These are phyloP conservation scores for Montipora sp. DNA, from an alignment of 64 coral and sea anemone genomes.

Conservation along the genomic window DNA sequence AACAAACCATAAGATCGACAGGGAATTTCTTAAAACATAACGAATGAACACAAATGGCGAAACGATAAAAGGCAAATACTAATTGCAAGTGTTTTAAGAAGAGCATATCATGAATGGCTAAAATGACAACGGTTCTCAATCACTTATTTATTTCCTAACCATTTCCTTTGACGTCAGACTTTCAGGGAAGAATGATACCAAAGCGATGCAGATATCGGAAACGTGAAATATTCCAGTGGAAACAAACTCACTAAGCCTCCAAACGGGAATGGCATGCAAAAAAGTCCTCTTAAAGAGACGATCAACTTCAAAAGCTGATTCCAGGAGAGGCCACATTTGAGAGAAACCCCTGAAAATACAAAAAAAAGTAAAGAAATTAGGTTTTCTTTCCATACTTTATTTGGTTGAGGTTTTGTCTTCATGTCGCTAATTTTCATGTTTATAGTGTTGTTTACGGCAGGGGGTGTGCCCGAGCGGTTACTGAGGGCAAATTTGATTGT, in stretches of 20 bases:
- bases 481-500: no score
- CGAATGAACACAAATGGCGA: not conserved
- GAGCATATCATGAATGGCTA: not conserved
- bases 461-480: not conserved
- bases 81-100: not conserved
- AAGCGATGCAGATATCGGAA: not conserved
- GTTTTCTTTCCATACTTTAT: no score
- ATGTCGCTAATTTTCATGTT: no score
- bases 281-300: conserved; percentile 7
- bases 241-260: not conserved
- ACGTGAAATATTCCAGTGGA: not conserved
- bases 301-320: conserved; percentile 20
- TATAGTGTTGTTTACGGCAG: no score
- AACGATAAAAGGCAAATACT: not conserved
- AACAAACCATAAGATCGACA: not conserved
- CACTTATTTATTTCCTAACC: not conserved
- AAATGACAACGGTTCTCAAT: not conserved
- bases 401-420: no score
- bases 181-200: not conserved
- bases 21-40: not conserved
- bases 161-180: not conserved
- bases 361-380: not conserved
- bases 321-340: not conserved
- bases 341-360: not conserved
- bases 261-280: conserved; percentile 3